A percentile compares a stretch with the other conserved stretches of the same genome.
phyloP scores from a whole-genome alignment of 2,888 invertebrate genomes.

The Epiblema foenella region DNA sequence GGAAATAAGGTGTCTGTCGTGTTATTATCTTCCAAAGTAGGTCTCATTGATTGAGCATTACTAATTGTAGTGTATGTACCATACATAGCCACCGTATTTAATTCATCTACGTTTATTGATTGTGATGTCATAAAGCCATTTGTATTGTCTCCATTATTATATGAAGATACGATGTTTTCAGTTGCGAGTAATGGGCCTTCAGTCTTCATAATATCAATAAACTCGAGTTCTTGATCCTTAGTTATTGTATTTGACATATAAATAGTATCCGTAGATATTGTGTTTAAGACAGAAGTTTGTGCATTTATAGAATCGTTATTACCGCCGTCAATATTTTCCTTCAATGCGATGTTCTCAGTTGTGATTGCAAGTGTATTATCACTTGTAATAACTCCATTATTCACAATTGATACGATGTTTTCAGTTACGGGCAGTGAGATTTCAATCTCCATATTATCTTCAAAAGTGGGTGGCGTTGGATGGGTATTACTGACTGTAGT shows the following conservation, averaged over 20 bases:
- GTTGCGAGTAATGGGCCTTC: background rate
- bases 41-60: background rate
- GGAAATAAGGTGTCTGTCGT: background rate
- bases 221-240: background rate
- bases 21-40: background rate
- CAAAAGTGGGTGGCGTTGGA: background rate
- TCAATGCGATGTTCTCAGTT: background rate
- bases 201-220: background rate
- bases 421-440: background rate
- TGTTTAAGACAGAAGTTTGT: background rate
- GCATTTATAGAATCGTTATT: background rate
- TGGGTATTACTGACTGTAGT: background rate
- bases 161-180: background rate
- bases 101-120: background rate
- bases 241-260: background rate
- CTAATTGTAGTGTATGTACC: background rate
- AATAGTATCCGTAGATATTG: background rate
- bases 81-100: background rate
- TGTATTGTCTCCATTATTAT: background rate
- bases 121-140: background rate
- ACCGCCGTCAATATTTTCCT: too few species aligned
- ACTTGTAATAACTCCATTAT: background rate
- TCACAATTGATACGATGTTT: background rate
- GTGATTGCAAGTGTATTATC: too few species aligned
- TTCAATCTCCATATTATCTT: background rate